Percentiles rank a stretch among this genome's conserved stretches.
Evolutionary conservation across 1,140 invertebrate genomes (phyloP).

Genomic region (Sminthurides bifidus): DNA sequence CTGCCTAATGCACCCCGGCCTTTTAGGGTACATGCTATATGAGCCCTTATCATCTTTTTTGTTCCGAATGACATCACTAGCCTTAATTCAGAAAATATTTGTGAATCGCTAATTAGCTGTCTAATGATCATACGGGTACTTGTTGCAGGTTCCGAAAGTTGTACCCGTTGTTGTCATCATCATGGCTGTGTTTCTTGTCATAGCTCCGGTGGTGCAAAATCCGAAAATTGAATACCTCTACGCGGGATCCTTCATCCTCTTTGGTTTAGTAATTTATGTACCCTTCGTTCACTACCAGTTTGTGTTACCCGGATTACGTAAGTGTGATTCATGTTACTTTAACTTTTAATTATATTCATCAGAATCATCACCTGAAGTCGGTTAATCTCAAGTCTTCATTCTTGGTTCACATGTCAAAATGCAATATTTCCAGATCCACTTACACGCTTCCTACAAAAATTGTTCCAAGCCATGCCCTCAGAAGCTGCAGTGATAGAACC

Average conservation of each 20-base stretch:
- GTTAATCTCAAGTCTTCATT: too few relatives aligned
- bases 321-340: too few relatives aligned
- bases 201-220: constrained; percentile 42
- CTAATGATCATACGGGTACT: background rate
- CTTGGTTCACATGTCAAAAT: too few relatives aligned
- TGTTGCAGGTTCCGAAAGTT: constrained; percentile 39
- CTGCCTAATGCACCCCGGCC: constrained; percentile 74
- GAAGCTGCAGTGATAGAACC: too few relatives aligned
- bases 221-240: constrained; percentile 40
- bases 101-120: background rate
- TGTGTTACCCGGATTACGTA: constrained; percentile 33
- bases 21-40: constrained; percentile 52
- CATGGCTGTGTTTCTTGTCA: constrained; percentile 41
- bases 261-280: constrained; percentile 42
- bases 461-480: too few relatives aligned
- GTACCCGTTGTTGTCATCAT: constrained; percentile 41
- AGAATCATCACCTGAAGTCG: too few relatives aligned
- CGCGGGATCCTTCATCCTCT: constrained; percentile 40
- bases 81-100: background rate
- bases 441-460: too few relatives aligned
- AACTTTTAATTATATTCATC: too few relatives aligned
- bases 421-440: too few relatives aligned
- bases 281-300: constrained; percentile 42
- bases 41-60: background rate
- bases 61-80: background rate